Evolutionary conservation across 2,888 invertebrate genomes (phyloP).

Genomic region (Hyles lineata): DNA sequence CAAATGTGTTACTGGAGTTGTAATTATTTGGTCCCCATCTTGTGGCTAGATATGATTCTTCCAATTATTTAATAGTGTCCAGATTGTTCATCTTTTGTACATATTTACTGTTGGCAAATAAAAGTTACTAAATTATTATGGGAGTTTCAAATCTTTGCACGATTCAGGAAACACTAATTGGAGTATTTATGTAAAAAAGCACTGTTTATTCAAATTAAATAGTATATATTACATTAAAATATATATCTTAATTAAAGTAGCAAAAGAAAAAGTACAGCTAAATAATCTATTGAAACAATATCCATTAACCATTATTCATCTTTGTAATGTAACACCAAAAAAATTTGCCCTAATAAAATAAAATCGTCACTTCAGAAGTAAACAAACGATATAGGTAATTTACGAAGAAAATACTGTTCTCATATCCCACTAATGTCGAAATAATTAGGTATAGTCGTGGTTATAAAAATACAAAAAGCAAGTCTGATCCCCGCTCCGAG

Average conservation of each 20-base stretch:
- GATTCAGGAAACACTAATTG: conserved; percentile 40
- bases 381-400: conserved; percentile 71
- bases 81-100: conserved; percentile 59
- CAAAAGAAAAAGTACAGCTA: conserved; percentile 82
- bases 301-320: conserved; percentile 74
- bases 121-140: conserved; percentile 49
- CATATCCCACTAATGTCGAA: conserved; percentile 58
- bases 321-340: conserved; percentile 71
- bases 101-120: conserved; percentile 70
- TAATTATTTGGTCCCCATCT: conserved; percentile 60
- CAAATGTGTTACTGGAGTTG: conserved; percentile 55
- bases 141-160: neutral
- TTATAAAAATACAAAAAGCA: conserved; percentile 84
- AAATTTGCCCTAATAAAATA: conserved; percentile 68
- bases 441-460: conserved; percentile 63
- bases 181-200: conserved; percentile 71
- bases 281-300: conserved; percentile 79
- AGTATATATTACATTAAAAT: conserved; percentile 83
- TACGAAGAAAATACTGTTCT: conserved; percentile 75
- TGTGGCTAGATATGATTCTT: conserved; percentile 51
- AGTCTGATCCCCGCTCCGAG: conserved; percentile 68
- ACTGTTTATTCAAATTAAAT: conserved; percentile 84
- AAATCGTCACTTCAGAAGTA: conserved; percentile 67
- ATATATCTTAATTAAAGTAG: conserved; percentile 82
- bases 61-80: conserved; percentile 47